phyloP scores from a whole-genome alignment of 2,113 vertebrate genomes.

The Rattus rattus region DNA sequence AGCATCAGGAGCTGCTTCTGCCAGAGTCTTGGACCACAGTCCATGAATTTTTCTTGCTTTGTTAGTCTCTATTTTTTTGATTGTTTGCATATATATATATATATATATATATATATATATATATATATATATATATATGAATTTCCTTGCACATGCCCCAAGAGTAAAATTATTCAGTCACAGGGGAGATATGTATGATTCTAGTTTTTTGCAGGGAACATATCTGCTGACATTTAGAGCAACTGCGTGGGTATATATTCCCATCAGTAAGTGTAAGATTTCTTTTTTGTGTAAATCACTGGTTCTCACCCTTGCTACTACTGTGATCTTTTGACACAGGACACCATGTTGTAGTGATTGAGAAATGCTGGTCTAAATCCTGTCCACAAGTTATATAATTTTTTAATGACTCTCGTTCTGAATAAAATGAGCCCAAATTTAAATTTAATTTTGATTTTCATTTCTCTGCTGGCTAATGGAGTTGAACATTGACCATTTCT shows the following conservation, averaged over 20 bases:
- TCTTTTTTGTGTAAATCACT: background rate
- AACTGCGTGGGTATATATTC: background rate
- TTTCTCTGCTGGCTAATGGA: background rate
- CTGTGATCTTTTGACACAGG: background rate
- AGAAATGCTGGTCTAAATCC: background rate
- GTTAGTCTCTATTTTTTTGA: background rate
- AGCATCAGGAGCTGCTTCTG: slow-evolving; percentile 38
- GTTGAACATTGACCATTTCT: background rate
- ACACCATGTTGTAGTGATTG: background rate
- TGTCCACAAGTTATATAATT: background rate
- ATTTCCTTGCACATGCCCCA: background rate
- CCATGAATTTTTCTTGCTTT: background rate
- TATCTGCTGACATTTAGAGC: background rate
- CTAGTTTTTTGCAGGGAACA: background rate
- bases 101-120: background rate
- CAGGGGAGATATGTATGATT: too few relatives aligned
- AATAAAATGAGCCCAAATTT: background rate
- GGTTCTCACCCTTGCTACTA: background rate
- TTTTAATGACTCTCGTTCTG: background rate
- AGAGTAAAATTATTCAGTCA: too few relatives aligned
- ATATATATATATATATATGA: background rate
- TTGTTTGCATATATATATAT: background rate
- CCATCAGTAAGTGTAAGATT: background rate
- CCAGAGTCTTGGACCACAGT: background rate
- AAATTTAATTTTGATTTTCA: background rate